Percentiles rank a stretch among this genome's conserved stretches.
Evolutionary conservation across 53 echinoderm and acorn worm genomes (phyloP).

Genomic region (Hippasteria phrygiana): DNA sequence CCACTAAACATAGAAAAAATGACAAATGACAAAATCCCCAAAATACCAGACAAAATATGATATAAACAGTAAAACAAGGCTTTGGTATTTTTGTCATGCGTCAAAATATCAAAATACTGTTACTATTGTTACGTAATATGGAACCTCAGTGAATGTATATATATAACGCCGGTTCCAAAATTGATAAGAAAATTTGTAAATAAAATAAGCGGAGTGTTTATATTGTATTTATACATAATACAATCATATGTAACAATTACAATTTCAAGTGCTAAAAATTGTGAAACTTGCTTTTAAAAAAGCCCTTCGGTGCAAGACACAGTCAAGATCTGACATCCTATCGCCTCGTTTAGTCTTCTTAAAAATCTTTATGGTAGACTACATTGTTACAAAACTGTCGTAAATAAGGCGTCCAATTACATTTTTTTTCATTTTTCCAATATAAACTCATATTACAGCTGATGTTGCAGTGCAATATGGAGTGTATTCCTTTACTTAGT

Average conservation of each 20-base stretch:
- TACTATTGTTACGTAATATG: slow-evolving; percentile 20
- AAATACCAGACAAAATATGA: slow-evolving; percentile 61
- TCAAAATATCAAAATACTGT: slow-evolving; percentile 56
- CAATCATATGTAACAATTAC: slow-evolving; percentile 43
- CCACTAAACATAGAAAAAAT: slow-evolving; percentile 48
- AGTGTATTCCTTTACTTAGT: background rate
- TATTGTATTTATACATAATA: slow-evolving; percentile 46
- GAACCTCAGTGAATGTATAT: slow-evolving; percentile 39
- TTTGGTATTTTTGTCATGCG: slow-evolving; percentile 66
- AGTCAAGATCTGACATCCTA: background rate
- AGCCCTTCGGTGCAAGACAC: slow-evolving; percentile 20
- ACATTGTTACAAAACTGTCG: background rate
- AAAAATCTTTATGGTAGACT: background rate
- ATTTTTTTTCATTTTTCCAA: background rate
- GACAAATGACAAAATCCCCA: slow-evolving; percentile 43
- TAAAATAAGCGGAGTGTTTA: slow-evolving; percentile 58
- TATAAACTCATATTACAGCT: background rate
- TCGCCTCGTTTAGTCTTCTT: background rate
- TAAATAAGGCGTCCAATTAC: slow-evolving; percentile 8
- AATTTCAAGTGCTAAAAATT: slow-evolving; percentile 33
- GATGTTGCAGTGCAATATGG: background rate
- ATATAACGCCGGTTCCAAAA: slow-evolving; percentile 48
- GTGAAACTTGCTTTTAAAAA: background rate
- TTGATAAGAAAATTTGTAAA: slow-evolving; percentile 48
- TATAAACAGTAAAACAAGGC: slow-evolving; percentile 67